A percentile compares a stretch with the other conserved stretches of the same genome.
Conservation (phyloP, 2,797 vertebrate species). For the Chromobotia macracanthus region DNA sequence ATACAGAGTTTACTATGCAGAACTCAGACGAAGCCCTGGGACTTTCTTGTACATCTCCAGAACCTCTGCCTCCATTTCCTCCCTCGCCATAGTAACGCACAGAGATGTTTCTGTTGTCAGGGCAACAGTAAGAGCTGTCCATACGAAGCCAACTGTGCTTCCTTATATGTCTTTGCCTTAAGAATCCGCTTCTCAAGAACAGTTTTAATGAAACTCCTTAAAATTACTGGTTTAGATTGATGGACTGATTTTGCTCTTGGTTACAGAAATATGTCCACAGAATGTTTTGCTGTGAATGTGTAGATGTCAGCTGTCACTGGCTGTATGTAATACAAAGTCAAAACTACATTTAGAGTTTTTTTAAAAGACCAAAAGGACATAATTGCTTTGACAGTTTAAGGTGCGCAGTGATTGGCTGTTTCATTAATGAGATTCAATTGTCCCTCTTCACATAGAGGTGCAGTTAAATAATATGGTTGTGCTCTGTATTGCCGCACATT, state of each 20-base stretch:
- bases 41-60: conserved; percentile 38
- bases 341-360: conserved; percentile 50
- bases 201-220: conserved; percentile 70
- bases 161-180: conserved; percentile 80
- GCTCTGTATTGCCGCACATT: background rate
- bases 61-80: conserved; percentile 50
- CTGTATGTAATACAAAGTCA: conserved; percentile 50
- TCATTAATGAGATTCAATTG: background rate
- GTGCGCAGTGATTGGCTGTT: background rate
- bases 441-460: background rate
- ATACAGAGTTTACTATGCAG: conserved; percentile 81
- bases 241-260: conserved; percentile 68
- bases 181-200: conserved; percentile 69
- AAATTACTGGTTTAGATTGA: conserved; percentile 64
- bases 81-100: conserved; percentile 59
- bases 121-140: conserved; percentile 64
- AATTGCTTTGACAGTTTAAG: conserved; percentile 37
- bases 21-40: conserved; percentile 50
- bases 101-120: conserved; percentile 69
- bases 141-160: conserved; percentile 67
- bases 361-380: conserved; percentile 68
- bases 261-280: conserved; percentile 46
- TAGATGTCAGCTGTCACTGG: conserved; percentile 77
- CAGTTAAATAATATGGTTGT: background rate
- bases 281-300: conserved; percentile 77